Conservation (phyloP, 2,797 vertebrate genomes). For the Lepilemur ruficaudatus region DNA sequence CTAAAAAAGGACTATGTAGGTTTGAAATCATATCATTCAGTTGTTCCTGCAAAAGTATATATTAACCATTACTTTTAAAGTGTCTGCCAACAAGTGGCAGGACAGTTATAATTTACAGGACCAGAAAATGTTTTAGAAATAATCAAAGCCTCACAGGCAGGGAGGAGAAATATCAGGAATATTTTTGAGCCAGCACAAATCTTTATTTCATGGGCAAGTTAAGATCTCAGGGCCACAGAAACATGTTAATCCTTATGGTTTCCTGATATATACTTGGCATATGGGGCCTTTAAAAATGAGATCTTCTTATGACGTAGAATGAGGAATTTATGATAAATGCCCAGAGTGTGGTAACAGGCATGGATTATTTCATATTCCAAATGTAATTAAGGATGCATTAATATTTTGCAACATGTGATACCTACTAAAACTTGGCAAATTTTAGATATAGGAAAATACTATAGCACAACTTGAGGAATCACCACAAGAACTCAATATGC, state of each 20-base stretch:
- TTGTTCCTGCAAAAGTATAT: conserved; percentile 42
- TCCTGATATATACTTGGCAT: background rate
- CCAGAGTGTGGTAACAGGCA: background rate
- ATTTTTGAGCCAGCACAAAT: conserved; percentile 12
- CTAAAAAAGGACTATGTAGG: background rate
- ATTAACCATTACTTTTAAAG: conserved; percentile 41
- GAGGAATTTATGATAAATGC: conserved; percentile 27
- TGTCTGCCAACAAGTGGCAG: conserved; percentile 29
- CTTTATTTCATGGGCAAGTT: conserved; percentile 10
- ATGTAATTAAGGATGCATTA: background rate
- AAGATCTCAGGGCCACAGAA: background rate
- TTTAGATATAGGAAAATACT: background rate
- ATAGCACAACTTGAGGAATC: background rate
- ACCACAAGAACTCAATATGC: background rate
- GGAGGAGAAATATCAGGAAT: conserved; percentile 24
- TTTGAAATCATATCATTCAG: conserved; percentile 12
- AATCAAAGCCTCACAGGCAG: conserved; percentile 4
- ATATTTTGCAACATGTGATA: background rate
- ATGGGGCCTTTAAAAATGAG: background rate
- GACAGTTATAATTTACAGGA: conserved; percentile 9
- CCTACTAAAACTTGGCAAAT: background rate
- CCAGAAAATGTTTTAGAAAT: conserved; percentile 42
- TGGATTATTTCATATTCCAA: background rate
- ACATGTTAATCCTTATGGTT: background rate
- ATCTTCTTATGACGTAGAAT: background rate